Evolutionary conservation across 1,140 invertebrate species (phyloP).

Genomic region (Bombus superbus): DNA sequence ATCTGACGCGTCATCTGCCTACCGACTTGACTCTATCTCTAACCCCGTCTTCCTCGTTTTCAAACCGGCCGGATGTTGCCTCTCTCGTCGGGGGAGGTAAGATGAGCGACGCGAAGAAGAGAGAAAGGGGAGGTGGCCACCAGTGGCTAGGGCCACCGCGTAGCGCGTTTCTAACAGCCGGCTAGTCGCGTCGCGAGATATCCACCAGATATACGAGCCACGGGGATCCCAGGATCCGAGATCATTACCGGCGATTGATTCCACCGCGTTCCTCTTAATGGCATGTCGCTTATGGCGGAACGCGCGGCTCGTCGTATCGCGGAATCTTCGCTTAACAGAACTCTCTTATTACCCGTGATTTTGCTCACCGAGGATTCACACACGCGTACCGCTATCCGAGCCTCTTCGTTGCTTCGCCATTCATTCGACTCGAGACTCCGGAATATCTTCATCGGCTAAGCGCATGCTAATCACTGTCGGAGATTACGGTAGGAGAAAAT

Average conservation of each 20-base stretch:
- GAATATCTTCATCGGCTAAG: background rate
- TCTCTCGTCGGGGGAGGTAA: background rate
- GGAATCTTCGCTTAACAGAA: conserved; percentile 28
- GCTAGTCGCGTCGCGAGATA: conserved; percentile 58
- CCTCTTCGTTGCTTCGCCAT: background rate
- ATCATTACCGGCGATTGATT: conserved; percentile 47
- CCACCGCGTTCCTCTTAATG: conserved; percentile 31
- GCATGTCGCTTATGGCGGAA: conserved; percentile 23
- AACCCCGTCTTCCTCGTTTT: conserved; percentile 7
- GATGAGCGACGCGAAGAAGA: background rate
- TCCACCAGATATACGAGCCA: conserved; percentile 48
- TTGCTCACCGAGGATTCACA: background rate
- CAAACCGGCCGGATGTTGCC: conserved; percentile 29
- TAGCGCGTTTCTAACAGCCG: conserved; percentile 63
- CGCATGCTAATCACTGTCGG: background rate
- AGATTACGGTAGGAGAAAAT: background rate
- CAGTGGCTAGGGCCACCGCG: conserved; percentile 35
- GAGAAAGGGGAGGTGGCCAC: conserved; percentile 1
- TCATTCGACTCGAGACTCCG: background rate
- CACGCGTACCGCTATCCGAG: background rate
- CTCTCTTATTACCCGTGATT: conserved; percentile 14
- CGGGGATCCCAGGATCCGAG: background rate
- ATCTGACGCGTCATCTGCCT: conserved; percentile 74
- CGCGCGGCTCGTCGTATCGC: background rate
- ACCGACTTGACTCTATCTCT: conserved; percentile 67